Conservation (phyloP, 2,888 invertebrate species). For the Merodon equestris region DNA sequence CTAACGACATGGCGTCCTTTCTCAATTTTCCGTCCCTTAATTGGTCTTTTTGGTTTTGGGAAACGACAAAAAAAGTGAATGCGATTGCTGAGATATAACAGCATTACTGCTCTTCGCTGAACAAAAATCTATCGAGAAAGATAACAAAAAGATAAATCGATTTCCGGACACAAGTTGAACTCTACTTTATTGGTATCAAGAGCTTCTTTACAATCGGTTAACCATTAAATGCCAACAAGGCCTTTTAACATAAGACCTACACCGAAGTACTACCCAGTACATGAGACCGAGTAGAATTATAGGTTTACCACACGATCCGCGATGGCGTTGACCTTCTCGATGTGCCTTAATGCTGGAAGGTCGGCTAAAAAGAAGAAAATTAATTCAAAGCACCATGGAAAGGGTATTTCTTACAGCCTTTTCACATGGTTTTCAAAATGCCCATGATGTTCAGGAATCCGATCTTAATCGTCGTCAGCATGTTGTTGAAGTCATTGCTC, state of each 20-base stretch:
- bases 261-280: conserved; percentile 75
- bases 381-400: not conserved
- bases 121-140: conserved; percentile 72
- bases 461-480: conserved; percentile 75
- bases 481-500: conserved; percentile 74
- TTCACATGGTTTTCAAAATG: conserved; percentile 72
- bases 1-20: no score
- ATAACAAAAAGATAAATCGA: not conserved
- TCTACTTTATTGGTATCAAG: conserved; percentile 76
- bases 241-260: conserved; percentile 72
- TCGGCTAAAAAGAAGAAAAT: conserved; percentile 27
- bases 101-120: conserved; percentile 71
- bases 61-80: no score
- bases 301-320: conserved; percentile 71
- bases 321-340: conserved; percentile 70
- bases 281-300: conserved; percentile 72
- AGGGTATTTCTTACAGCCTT: conserved; percentile 70
- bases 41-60: no score
- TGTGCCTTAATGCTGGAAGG: conserved; percentile 54
- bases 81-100: no score
- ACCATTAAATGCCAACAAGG: conserved; percentile 65
- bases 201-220: conserved; percentile 69
- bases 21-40: no score
- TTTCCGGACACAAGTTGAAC: not conserved
- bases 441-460: conserved; percentile 73